Evolutionary conservation across 2,113 vertebrate species (phyloP).

Genomic region (Thryonomys swinderianus): DNA sequence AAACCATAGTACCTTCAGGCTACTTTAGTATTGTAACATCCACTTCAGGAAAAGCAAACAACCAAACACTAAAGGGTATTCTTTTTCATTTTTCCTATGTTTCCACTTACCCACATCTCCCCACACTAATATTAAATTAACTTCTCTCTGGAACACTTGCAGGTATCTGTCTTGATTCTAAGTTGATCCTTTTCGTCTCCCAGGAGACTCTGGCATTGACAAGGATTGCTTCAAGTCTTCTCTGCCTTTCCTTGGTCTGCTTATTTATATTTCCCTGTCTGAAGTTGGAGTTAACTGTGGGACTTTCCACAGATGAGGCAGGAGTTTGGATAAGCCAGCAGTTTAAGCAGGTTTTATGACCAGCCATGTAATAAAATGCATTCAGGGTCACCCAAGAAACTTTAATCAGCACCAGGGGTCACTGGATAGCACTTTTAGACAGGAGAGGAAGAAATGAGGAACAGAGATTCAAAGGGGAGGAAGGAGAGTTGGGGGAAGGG

Average conservation of each 20-base stretch:
- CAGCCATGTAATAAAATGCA: constrained; percentile 89
- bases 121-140: background rate
- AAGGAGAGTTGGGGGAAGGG: constrained; percentile 70
- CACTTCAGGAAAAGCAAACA: background rate
- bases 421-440: constrained; percentile 89
- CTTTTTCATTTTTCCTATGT: background rate
- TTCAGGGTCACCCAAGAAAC: constrained; percentile 88
- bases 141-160: background rate
- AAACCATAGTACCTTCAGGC: background rate
- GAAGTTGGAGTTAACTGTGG: constrained; percentile 72
- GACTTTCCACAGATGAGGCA: constrained; percentile 71
- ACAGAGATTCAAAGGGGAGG: constrained; percentile 67
- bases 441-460: constrained; percentile 80
- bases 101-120: background rate
- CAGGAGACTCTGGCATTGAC: background rate
- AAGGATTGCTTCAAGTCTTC: constrained; percentile 9
- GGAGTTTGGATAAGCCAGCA: constrained; percentile 84
- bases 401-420: constrained; percentile 95
- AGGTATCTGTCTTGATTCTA: background rate
- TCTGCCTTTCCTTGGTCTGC: constrained; percentile 2
- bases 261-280: constrained; percentile 68
- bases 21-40: background rate
- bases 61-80: background rate
- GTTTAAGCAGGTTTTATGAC: constrained; percentile 88
- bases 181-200: background rate